Evolutionary conservation across 2,888 invertebrate genomes (phyloP).

Genomic region (Xestobium rufovillosum): DNA sequence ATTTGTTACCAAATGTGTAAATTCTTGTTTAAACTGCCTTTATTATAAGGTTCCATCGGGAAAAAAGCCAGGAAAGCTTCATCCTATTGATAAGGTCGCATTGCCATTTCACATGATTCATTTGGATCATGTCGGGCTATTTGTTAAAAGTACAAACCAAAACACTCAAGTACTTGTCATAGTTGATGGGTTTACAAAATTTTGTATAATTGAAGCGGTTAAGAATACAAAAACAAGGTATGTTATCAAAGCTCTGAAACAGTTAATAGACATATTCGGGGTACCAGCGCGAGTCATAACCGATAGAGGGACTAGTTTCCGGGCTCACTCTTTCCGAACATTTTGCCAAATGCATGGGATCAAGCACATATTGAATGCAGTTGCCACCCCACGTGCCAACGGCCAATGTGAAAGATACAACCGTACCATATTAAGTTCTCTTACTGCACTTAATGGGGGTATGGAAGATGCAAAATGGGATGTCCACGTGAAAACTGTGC

Average conservation of each 20-base stretch:
- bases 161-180: not conserved
- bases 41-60: too few species aligned
- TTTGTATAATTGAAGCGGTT: too few species aligned
- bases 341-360: constrained; percentile 6
- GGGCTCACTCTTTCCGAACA: constrained; percentile 3
- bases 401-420: constrained; percentile 17
- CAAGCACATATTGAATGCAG: constrained; percentile 10
- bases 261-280: constrained; percentile 2
- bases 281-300: constrained; percentile 9
- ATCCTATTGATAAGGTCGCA: too few species aligned
- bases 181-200: not conserved
- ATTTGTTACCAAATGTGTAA: too few species aligned
- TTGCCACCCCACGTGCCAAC: constrained; percentile 11
- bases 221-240: too few species aligned
- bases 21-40: too few species aligned
- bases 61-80: too few species aligned
- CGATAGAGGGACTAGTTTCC: constrained; percentile 8
- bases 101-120: too few species aligned
- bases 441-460: constrained; percentile 8
- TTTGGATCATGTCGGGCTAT: too few species aligned
- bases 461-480: too few species aligned
- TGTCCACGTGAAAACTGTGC: too few species aligned
- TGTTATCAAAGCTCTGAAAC: not conserved
- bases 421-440: constrained; percentile 8
- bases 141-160: too few species aligned